phyloP scores from a whole-genome alignment of 2,888 invertebrate species.

The Acanthosepion lycidas region DNA sequence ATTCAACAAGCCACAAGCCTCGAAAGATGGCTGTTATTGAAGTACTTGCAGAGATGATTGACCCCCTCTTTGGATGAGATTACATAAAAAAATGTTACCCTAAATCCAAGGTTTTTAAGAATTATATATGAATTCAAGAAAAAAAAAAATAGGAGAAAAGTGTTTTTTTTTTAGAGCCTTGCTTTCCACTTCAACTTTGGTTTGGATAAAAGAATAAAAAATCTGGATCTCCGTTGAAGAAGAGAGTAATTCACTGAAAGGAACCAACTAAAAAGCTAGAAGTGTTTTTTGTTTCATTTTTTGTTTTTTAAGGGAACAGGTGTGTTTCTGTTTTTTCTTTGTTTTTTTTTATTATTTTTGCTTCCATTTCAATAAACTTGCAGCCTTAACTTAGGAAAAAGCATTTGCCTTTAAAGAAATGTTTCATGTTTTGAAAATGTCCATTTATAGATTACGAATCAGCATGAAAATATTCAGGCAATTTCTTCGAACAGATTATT shows the following conservation, averaged over 20 bases:
- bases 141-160: neutral
- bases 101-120: neutral
- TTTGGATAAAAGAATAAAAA: neutral
- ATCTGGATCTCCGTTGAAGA: neutral
- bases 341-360: too few species aligned
- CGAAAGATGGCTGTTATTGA: neutral
- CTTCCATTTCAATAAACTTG: too few species aligned
- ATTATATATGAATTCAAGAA: neutral
- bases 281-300: neutral
- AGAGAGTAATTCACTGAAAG: neutral
- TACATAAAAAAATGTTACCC: neutral
- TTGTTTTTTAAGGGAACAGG: neutral
- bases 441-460: too few species aligned
- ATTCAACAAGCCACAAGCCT: conserved; percentile 22
- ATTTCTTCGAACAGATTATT: too few species aligned
- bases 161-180: neutral
- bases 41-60: neutral
- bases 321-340: too few species aligned
- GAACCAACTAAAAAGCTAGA: neutral
- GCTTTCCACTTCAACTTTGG: neutral
- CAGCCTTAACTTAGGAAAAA: too few species aligned
- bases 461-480: too few species aligned
- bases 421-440: too few species aligned
- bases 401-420: too few species aligned
- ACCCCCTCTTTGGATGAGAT: neutral